Conservation (phyloP, 2,888 invertebrate species). For the Agrochola lota region DNA sequence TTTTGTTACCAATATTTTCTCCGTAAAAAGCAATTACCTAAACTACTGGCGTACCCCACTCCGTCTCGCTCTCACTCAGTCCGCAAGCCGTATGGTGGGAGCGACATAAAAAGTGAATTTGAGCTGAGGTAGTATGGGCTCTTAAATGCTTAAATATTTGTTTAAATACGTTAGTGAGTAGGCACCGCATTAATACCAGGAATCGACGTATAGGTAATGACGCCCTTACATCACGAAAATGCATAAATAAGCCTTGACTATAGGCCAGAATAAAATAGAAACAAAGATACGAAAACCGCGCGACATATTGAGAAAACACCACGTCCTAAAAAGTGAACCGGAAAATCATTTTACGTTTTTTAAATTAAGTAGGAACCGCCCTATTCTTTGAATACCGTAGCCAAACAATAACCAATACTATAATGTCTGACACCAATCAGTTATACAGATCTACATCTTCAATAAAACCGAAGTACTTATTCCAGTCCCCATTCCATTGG, state of each 20-base stretch:
- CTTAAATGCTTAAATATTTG: too few species aligned
- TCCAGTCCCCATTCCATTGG: slow-evolving; percentile 65
- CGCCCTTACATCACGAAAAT: background rate
- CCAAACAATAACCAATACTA: background rate
- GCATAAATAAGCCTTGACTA: background rate
- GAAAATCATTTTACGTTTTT: background rate
- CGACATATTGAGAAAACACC: too few species aligned
- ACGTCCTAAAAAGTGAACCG: background rate
- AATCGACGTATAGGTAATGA: background rate
- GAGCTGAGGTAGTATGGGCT: too few species aligned
- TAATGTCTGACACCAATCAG: slow-evolving; percentile 14
- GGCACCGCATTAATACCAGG: too few species aligned
- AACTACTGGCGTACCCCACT: too few species aligned
- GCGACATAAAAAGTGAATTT: too few species aligned
- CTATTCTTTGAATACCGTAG: background rate
- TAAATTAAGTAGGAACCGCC: background rate
- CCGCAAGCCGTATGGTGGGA: too few species aligned
- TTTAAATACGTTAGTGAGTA: background rate
- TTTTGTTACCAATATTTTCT: too few species aligned
- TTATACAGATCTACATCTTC: slow-evolving; percentile 48
- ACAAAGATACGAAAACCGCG: background rate
- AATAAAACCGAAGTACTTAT: slow-evolving; percentile 47
- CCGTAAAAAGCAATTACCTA: too few species aligned
- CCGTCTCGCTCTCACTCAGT: too few species aligned
- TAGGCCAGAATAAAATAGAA: too few species aligned